Percentiles rank a stretch among this genome's conserved stretches.
These are phyloP conservation scores for Etheostoma spectabile DNA, from an alignment of 2,113 vertebrate species.

Conservation along the genomic window DNA sequence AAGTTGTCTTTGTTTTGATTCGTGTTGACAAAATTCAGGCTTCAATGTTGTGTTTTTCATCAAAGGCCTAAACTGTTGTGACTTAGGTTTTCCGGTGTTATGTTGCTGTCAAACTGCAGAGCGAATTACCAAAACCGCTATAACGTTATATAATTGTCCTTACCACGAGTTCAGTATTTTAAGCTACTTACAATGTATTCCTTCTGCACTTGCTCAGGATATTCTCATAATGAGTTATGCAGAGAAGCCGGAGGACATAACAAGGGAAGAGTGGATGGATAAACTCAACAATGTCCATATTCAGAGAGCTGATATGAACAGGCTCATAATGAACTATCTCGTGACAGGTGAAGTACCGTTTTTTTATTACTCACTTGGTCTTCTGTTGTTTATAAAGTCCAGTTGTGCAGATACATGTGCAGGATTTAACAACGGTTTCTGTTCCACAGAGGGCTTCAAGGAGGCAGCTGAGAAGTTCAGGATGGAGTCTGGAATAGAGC, in stretches of 20 bases:
- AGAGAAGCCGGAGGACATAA: conserved; percentile 97
- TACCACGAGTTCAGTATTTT: background rate
- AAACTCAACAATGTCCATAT: conserved; percentile 98
- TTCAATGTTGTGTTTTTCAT: conserved; percentile 73
- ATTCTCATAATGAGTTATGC: conserved; percentile 92
- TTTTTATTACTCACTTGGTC: background rate
- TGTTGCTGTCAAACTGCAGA: background rate
- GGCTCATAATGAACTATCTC: conserved; percentile 99
- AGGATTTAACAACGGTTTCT: conserved; percentile 9
- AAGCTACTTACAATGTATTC: background rate
- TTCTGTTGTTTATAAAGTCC: background rate
- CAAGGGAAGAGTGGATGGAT: conserved; percentile 99
- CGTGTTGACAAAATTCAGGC: conserved; percentile 55
- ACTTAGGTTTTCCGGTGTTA: conserved; percentile 31
- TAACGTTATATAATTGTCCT: background rate
- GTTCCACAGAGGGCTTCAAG: conserved; percentile 94
- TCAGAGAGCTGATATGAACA: conserved; percentile 98
- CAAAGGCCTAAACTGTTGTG: conserved; percentile 57
- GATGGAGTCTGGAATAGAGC: conserved; percentile 98
- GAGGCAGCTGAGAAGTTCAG: conserved; percentile 98
- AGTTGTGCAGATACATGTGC: background rate
- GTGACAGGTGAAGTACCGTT: conserved; percentile 88
- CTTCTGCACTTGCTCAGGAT: conserved; percentile 26
- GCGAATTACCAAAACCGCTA: background rate
- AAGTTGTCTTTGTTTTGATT: conserved; percentile 65